Evolutionary conservation across 2,888 invertebrate genomes (phyloP), one percentile per base, ranked within the genome.

Genomic region (Pyrochroa serraticornis): DNA sequence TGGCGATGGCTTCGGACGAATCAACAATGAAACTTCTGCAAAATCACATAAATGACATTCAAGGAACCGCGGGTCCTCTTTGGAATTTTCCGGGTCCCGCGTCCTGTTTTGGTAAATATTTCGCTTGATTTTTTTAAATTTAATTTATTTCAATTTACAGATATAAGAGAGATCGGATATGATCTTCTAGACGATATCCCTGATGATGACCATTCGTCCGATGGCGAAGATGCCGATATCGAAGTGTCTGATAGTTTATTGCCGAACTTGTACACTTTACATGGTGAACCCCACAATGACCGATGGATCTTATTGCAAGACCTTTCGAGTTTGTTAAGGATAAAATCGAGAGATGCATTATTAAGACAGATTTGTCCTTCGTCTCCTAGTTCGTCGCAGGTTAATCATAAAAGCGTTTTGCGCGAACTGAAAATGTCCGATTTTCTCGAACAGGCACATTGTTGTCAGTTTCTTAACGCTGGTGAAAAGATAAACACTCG

Each of bases 251-350:
- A 92, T 72, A 83, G 85, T 46, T 87, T 90, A 14, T 81, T 93
- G 55, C 93, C 93, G 7, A 91, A 91, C 48, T 84, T 93, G 67
- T 94, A 93, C 81, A 86, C 87, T 64, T 80, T 93, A 62, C 81
- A 84, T 61, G 84, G 85, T 44, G 85, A 86, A 70, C 75, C 83
- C 0, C 85, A 86, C 9, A 82, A 84, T 58, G 91, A 91, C 47
- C 86, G 90, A 60, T 93, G 92, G 91, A 87, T 92, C 52, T 82
- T 93, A 57, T 82, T 93, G 49, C 91, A 89, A 75, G 93, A 93
- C 75, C 83, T 93, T 66, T 88, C 91, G 70, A 86, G 87, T 70
- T 80, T 91, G 66, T 81, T 91, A 70, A 88, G 89, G 82, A 86
- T 92, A 57, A 92, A 92, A 79, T 92, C 92, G 35, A 87, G 89